phyloP scores from a whole-genome alignment of 2,888 invertebrate species.

The Eueremaeus valkanovi region DNA sequence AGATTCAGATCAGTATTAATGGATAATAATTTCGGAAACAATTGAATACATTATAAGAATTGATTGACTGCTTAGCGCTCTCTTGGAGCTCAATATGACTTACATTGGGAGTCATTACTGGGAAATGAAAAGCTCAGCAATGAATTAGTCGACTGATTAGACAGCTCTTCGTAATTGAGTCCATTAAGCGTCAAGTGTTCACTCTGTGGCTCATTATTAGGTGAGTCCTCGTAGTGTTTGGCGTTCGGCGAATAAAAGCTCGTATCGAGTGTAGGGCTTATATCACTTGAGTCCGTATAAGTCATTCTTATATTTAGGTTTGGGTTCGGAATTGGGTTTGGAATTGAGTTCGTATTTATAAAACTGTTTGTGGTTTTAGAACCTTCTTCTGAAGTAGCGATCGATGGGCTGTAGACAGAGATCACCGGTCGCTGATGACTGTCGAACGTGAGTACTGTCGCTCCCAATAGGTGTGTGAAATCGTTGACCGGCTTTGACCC shows the following conservation, averaged over 20 bases:
- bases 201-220: background rate
- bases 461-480: constrained; percentile 1
- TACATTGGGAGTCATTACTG: constrained; percentile 31
- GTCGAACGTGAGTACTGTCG: constrained; percentile 22
- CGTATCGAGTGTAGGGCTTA: background rate
- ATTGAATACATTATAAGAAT: too few species aligned
- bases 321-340: background rate
- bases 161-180: background rate
- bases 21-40: too few species aligned
- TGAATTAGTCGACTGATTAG: constrained; percentile 20
- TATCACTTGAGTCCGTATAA: background rate
- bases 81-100: background rate
- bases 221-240: background rate
- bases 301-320: background rate
- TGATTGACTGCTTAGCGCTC: too few species aligned
- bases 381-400: background rate
- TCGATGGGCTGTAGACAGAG: constrained; percentile 1
- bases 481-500: background rate
- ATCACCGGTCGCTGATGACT: background rate
- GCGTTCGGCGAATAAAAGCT: constrained; percentile 17
- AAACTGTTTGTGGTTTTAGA: background rate
- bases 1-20: too few species aligned
- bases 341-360: too few species aligned
- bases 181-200: background rate
- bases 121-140: constrained; percentile 23